phyloP scores from a whole-genome alignment of 2,113 vertebrate species.

The Myrmophylax atrothorax region DNA sequence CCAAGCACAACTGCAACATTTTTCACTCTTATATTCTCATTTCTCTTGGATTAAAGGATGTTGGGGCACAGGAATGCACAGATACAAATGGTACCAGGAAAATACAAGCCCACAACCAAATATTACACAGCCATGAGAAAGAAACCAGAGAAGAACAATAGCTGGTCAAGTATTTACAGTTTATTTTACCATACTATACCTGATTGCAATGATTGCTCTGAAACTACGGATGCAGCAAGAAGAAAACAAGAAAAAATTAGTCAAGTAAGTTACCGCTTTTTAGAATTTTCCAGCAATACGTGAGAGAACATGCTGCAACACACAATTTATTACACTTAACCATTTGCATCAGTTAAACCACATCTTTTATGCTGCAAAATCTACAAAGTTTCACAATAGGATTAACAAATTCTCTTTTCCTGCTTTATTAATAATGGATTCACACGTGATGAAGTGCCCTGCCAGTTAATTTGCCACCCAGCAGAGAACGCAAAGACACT shows the following conservation, averaged over 20 bases:
- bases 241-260: conserved; percentile 75
- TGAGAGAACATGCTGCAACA: background rate
- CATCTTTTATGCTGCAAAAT: background rate
- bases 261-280: background rate
- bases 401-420: background rate
- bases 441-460: background rate
- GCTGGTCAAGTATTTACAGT: background rate
- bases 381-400: background rate
- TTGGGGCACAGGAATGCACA: background rate
- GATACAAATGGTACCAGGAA: background rate
- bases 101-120: background rate
- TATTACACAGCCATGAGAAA: background rate
- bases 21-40: background rate
- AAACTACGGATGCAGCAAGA: conserved; percentile 88
- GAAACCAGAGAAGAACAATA: conserved; percentile 13
- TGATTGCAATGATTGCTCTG: conserved; percentile 98
- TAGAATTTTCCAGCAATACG: background rate
- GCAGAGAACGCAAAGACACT: background rate
- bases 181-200: conserved; percentile 81
- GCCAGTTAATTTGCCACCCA: background rate
- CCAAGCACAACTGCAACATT: background rate
- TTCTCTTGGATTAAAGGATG: background rate
- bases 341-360: background rate
- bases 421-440: background rate
- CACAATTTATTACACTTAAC: background rate